Evolutionary conservation across 2,797 vertebrate genomes (phyloP).

Genomic region (Heteromormyrus szaboi): DNA sequence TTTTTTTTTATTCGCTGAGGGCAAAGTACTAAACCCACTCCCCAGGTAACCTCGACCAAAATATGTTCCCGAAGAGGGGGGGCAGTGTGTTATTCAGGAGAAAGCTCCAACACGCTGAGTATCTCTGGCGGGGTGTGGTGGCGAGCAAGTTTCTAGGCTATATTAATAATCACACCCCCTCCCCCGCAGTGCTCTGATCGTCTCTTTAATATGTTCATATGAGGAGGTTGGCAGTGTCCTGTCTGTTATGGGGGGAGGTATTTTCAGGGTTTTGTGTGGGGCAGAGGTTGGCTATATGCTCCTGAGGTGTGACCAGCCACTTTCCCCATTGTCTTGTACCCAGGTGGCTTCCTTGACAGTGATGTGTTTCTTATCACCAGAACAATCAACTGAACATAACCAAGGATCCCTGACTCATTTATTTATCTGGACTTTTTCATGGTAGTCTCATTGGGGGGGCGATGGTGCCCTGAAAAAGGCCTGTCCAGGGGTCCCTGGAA

Average conservation of each 20-base stretch:
- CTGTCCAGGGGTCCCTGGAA: neutral
- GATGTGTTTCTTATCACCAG: neutral
- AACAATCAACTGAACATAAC: neutral
- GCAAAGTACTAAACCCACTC: neutral
- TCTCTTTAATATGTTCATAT: neutral
- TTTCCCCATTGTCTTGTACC: neutral
- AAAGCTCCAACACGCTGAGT: neutral
- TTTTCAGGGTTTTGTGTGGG: neutral
- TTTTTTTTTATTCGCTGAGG: neutral
- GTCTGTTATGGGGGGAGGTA: neutral
- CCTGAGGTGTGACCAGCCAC: neutral
- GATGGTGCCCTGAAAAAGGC: neutral
- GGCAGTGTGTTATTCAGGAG: neutral
- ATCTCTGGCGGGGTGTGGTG: neutral
- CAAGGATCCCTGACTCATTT: too few species aligned
- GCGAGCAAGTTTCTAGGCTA: neutral
- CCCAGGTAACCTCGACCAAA: neutral
- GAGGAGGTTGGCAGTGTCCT: neutral
- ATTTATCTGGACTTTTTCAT: neutral
- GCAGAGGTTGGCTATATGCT: neutral
- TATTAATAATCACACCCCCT: neutral
- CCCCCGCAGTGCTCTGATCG: neutral
- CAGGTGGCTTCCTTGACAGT: neutral
- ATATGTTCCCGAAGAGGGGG: neutral
- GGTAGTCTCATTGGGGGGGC: neutral